phyloP scores from a whole-genome alignment of 1,140 invertebrate genomes.

The Ooceraea biroi region DNA sequence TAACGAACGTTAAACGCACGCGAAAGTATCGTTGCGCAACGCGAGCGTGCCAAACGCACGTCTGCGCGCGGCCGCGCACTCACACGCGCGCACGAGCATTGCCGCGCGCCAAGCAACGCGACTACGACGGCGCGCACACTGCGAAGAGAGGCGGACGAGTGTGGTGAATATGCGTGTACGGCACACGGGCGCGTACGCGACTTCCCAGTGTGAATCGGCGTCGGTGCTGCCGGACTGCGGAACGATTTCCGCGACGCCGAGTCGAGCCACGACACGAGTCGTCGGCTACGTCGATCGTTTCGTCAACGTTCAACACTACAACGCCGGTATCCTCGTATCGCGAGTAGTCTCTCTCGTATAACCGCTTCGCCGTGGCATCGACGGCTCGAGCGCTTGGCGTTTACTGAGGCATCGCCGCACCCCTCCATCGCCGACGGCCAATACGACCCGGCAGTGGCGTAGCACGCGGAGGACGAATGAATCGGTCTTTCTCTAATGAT shows the following conservation, averaged over 20 bases:
- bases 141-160: background rate
- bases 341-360: slow-evolving; percentile 57
- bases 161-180: background rate
- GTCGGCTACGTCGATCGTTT: background rate
- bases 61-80: background rate
- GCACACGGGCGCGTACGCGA: background rate
- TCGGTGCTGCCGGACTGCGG: background rate
- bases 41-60: slow-evolving; percentile 1
- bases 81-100: slow-evolving; percentile 6
- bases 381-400: slow-evolving; percentile 75
- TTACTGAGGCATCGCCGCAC: slow-evolving; percentile 75
- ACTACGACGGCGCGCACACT: background rate
- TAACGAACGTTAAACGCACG: slow-evolving; percentile 40
- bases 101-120: background rate
- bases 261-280: slow-evolving; percentile 27
- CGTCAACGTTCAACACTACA: slow-evolving; percentile 42
- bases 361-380: slow-evolving; percentile 63
- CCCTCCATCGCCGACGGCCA: slow-evolving; percentile 45
- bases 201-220: slow-evolving; percentile 31
- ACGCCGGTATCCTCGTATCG: slow-evolving; percentile 30
- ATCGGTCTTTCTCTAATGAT: slow-evolving; percentile 19
- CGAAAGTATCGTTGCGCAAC: slow-evolving; percentile 57
- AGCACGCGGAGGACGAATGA: slow-evolving; percentile 34
- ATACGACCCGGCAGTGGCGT: slow-evolving; percentile 62
- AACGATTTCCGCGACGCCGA: slow-evolving; percentile 42